Evolutionary conservation across 2,888 invertebrate species (phyloP), one percentile per base, ranked within the genome.

Genomic region (Melipona beecheii): DNA sequence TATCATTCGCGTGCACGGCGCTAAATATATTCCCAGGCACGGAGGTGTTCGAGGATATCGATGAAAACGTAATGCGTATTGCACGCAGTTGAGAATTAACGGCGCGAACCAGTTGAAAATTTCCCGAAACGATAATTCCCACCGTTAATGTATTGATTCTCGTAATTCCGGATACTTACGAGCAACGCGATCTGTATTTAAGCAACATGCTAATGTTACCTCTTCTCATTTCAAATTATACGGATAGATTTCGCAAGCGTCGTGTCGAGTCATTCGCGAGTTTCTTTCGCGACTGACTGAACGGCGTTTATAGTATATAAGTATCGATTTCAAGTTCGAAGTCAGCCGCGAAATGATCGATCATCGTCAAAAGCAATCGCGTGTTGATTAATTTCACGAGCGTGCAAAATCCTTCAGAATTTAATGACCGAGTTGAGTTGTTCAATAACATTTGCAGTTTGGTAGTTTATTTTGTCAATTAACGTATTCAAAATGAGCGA

Each of bases 1-100:
- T 87, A 89, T 84, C 86, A 88, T 58, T 88, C 77, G 78, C 71
- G 79, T 78, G 79, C 69, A 78, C 70, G 58, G 49, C n/a, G 71
- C 36, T 83, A 81, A 87, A 72, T 86, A 75, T 75, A 62, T 52
- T 58, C 64, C 36, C 60, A 49, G n/a, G 49, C 50, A 62, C 3
- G 36, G 36, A 11, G 21, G 31, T 58, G 43, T 64, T 70, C 58
- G 13, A 15, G 9, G 54, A 70, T 52, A 69, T 58, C 64, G 68
- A 64, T 65, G 62, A 75, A 71, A 72, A 27, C 9, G 50, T 78
- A 60, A 52, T 66, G 19, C n/a, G 19, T 62, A 60, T 58, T 21
- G 19, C 6, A 21, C 17, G 36, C 27, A 54, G 19, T 75, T 71
- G 49, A n/a, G 2, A 50, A 62, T 56, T 43, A 64, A 78, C 17